phyloP scores from a whole-genome alignment of 2,113 vertebrate genomes.

The Microcebus jonahi region DNA sequence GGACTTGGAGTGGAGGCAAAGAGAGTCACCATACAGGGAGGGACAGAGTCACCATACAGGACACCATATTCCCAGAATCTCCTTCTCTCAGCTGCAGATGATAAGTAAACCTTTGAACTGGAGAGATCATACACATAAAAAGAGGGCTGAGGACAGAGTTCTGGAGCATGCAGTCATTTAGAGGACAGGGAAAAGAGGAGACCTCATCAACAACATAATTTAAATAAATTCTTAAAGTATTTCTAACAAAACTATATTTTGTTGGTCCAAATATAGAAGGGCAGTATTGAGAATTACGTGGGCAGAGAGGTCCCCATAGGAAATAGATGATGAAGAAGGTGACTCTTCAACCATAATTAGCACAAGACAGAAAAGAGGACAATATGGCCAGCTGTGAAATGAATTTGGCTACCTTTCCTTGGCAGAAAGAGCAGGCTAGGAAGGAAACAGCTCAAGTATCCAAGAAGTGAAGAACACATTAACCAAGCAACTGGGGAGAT shows the following conservation, averaged over 20 bases:
- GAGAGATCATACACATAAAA: not conserved
- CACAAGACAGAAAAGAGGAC: not conserved
- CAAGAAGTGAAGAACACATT: not conserved
- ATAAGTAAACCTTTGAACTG: not conserved
- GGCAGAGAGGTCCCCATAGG: not conserved
- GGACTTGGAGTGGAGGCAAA: not conserved
- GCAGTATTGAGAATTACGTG: not conserved
- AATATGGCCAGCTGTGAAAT: not conserved
- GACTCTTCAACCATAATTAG: constrained; percentile 4
- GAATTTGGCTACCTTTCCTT: not conserved
- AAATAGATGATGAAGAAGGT: not conserved
- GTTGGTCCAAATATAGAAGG: not conserved
- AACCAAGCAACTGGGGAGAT: not conserved
- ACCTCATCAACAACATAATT: not conserved
- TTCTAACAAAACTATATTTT: not conserved
- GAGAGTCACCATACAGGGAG: not conserved
- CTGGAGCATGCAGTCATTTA: not conserved
- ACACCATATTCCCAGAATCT: not conserved
- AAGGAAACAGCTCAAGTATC: not conserved
- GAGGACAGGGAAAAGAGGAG: not conserved
- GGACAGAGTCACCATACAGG: too few species aligned
- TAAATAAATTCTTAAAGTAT: not conserved
- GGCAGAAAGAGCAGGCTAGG: not conserved
- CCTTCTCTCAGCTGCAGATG: not conserved
- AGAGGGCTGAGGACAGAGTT: not conserved